Evolutionary conservation across 2,888 invertebrate genomes (phyloP).

Genomic region (Scaeva pyrastri): DNA sequence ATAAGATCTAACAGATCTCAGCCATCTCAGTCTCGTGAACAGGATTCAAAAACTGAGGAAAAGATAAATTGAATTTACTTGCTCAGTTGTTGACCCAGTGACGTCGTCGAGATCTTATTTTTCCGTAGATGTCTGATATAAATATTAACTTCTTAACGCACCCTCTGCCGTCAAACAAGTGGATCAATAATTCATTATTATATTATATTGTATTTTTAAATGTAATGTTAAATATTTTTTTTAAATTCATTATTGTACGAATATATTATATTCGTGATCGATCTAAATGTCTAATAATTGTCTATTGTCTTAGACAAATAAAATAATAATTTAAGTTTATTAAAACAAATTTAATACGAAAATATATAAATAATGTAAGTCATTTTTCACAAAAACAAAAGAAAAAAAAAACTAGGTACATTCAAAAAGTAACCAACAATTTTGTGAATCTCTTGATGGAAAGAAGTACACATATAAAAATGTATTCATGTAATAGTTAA

Average conservation of each 20-base stretch:
- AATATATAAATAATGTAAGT: conserved; percentile 53
- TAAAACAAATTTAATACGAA: conserved; percentile 49
- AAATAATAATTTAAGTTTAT: conserved; percentile 42
- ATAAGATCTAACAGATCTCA: too few relatives aligned
- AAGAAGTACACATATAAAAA: conserved; percentile 2
- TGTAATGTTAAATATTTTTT: conserved; percentile 28
- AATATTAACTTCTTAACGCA: background rate
- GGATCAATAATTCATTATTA: conserved; percentile 46
- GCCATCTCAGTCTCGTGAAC: too few relatives aligned
- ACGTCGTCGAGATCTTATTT: too few relatives aligned
- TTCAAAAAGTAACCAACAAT: conserved; percentile 30
- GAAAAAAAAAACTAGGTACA: conserved; percentile 16
- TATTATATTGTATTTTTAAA: conserved; percentile 35
- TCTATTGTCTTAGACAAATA: conserved; percentile 49
- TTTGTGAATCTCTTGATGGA: conserved; percentile 59
- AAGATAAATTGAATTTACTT: too few relatives aligned
- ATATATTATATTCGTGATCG: conserved; percentile 52
- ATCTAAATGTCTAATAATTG: conserved; percentile 56
- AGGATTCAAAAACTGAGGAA: too few relatives aligned
- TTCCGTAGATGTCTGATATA: too few relatives aligned
- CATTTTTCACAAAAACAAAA: conserved; percentile 57
- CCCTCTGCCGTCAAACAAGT: conserved; percentile 62
- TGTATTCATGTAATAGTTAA: conserved; percentile 47
- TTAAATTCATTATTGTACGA: conserved; percentile 5
- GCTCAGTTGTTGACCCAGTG: too few relatives aligned